Percentiles rank a stretch among this genome's conserved stretches.
Conservation (phyloP, 2,888 invertebrate genomes). For the Polyommatus iphigenia region DNA sequence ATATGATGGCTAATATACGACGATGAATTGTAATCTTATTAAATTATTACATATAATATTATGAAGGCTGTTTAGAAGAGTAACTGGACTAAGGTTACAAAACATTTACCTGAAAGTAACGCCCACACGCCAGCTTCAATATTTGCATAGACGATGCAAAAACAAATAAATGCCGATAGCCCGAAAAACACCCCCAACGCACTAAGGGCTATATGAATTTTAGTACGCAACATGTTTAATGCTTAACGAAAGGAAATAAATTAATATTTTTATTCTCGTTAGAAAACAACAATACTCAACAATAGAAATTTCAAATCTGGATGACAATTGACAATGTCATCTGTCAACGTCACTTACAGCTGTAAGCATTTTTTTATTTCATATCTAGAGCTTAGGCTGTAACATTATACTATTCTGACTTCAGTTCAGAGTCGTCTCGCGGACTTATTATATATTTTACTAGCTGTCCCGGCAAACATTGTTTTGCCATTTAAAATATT, state of each 20-base stretch:
- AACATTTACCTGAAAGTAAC: slow-evolving; percentile 61
- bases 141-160: slow-evolving; percentile 72
- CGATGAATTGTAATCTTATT: background rate
- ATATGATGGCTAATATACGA: background rate
- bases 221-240: slow-evolving; percentile 60
- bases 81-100: background rate
- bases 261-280: background rate
- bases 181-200: slow-evolving; percentile 63
- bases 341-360: background rate
- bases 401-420: too few relatives aligned
- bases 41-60: background rate
- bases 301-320: too few relatives aligned
- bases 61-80: background rate
- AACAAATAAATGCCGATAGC: slow-evolving; percentile 71
- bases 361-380: too few relatives aligned
- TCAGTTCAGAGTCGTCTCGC: too few relatives aligned
- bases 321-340: background rate
- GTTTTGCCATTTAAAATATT: too few relatives aligned
- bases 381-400: too few relatives aligned
- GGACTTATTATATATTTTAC: too few relatives aligned
- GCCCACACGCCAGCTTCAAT: slow-evolving; percentile 75
- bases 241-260: slow-evolving; percentile 14
- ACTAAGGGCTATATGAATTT: slow-evolving; percentile 67
- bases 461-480: too few relatives aligned
- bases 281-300: background rate